Percentiles rank a stretch among this genome's conserved stretches.
Conservation (phyloP, 2,797 vertebrate genomes). For the Dallia pectoralis region DNA sequence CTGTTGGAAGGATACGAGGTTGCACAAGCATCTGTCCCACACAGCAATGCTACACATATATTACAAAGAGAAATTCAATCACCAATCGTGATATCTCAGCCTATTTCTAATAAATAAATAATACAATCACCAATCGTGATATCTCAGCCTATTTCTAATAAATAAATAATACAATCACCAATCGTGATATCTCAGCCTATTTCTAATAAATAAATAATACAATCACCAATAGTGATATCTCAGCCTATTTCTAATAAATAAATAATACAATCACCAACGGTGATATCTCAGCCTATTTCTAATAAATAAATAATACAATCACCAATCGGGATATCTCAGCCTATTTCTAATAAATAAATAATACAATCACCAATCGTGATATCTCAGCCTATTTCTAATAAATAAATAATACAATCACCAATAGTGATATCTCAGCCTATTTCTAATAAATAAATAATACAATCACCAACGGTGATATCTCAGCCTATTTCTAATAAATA, state of each 20-base stretch:
- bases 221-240: background rate
- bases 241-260: background rate
- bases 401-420: too few relatives aligned
- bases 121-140: background rate
- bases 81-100: background rate
- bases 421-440: too few relatives aligned
- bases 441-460: too few relatives aligned
- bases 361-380: too few relatives aligned
- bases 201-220: background rate
- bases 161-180: background rate
- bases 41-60: background rate
- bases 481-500: too few relatives aligned
- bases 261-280: too few relatives aligned
- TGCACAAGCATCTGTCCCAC: slow-evolving; percentile 2
- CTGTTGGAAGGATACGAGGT: slow-evolving; percentile 53
- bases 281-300: too few relatives aligned
- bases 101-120: background rate
- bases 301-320: too few relatives aligned
- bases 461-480: too few relatives aligned
- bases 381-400: too few relatives aligned
- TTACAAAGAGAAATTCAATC: background rate
- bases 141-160: background rate
- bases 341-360: too few relatives aligned
- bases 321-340: too few relatives aligned
- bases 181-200: background rate